A percentile compares a stretch with the other conserved stretches of the same genome.
phyloP scores from a whole-genome alignment of 2,888 invertebrate species.

The Callyntrura sp. region DNA sequence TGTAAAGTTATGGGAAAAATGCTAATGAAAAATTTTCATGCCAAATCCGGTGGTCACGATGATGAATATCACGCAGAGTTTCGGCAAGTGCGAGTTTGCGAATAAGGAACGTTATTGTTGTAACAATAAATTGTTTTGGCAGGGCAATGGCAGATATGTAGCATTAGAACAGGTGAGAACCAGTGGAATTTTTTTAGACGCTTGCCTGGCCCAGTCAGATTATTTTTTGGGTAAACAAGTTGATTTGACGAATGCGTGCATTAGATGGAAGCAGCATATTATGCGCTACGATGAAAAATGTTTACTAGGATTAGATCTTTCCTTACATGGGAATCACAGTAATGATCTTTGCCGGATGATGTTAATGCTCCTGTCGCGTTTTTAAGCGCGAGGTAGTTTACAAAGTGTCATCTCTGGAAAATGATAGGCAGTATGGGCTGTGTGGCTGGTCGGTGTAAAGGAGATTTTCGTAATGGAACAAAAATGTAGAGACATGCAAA shows the following conservation, averaged over 20 bases:
- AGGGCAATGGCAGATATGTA: slow-evolving; percentile 45
- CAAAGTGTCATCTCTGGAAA: slow-evolving; percentile 65
- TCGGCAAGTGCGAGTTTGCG: slow-evolving; percentile 6
- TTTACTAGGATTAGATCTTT: slow-evolving; percentile 67
- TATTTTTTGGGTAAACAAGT: slow-evolving; percentile 39
- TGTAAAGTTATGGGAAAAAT: slow-evolving; percentile 64
- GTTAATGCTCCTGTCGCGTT: slow-evolving; percentile 63
- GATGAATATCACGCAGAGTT: slow-evolving; percentile 51
- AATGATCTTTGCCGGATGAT: slow-evolving; percentile 62
- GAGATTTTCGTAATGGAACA: slow-evolving; percentile 1
- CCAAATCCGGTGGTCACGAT: slow-evolving; percentile 75
- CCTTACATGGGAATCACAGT: slow-evolving; percentile 67
- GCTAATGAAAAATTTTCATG: slow-evolving; percentile 66
- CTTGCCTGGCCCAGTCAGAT: slow-evolving; percentile 34
- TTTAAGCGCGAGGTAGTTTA: slow-evolving; percentile 53
- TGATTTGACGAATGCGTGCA: slow-evolving; percentile 59
- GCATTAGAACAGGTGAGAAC: slow-evolving; percentile 58
- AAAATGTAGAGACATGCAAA: background rate
- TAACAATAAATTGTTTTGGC: slow-evolving; percentile 43
- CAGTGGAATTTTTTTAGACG: slow-evolving; percentile 44
- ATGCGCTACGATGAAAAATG: slow-evolving; percentile 63
- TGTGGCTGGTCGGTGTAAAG: background rate
- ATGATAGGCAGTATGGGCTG: slow-evolving; percentile 10
- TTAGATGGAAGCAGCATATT: background rate
- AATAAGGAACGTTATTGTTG: slow-evolving; percentile 50